phyloP scores from a whole-genome alignment of 1,140 invertebrate species.

The Whitmania pigra region DNA sequence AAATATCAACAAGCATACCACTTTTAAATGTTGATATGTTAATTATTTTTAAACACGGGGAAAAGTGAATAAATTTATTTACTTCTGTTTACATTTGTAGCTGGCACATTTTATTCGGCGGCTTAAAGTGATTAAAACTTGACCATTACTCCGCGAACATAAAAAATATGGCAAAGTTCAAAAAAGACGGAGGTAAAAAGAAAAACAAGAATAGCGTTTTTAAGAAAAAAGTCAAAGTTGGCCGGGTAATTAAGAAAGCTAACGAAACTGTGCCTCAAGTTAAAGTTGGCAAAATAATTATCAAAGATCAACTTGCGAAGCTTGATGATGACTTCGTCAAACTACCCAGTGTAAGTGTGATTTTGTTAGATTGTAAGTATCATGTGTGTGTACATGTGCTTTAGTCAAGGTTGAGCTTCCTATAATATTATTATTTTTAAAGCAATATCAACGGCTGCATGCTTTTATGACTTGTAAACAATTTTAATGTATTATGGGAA shows the following conservation, averaged over 20 bases:
- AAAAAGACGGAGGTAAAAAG: neutral
- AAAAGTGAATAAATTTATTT: no score
- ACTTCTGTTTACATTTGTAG: no score
- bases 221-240: slow-evolving; percentile 3
- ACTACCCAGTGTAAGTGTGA: neutral
- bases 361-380: neutral
- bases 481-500: no score
- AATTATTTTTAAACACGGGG: no score
- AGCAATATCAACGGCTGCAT: neutral
- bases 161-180: neutral
- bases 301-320: neutral
- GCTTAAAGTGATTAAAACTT: no score
- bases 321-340: neutral
- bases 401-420: neutral
- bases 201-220: neutral
- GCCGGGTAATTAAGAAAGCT: neutral
- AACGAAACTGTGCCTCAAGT: slow-evolving; percentile 11
- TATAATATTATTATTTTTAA: neutral
- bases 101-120: no score
- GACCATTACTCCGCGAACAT: no score
- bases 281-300: neutral
- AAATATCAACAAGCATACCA: no score
- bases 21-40: no score
- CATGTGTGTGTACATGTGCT: neutral
- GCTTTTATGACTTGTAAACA: neutral